Percentiles rank a stretch among this genome's conserved stretches.
Conservation (phyloP, 2,888 invertebrate species). For the Volucella inanis region DNA sequence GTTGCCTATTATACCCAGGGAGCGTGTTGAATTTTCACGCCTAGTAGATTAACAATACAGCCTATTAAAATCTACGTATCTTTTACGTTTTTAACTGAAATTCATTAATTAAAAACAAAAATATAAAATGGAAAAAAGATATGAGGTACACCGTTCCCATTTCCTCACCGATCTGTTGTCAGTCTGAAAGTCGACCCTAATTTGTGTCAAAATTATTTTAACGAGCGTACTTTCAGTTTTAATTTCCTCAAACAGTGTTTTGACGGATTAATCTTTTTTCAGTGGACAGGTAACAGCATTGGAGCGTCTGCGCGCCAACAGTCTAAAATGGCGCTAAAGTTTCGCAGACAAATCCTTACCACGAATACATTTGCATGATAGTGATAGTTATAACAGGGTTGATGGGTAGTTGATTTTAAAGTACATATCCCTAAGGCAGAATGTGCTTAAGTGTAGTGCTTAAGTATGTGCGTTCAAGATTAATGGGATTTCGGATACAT, state of each 20-base stretch:
- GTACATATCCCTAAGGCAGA: too few relatives aligned
- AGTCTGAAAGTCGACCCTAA: slow-evolving; percentile 44
- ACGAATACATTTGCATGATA: slow-evolving; percentile 48
- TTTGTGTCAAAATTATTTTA: slow-evolving; percentile 62
- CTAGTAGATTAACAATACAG: slow-evolving; percentile 43
- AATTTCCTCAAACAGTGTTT: slow-evolving; percentile 17
- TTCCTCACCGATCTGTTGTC: slow-evolving; percentile 9
- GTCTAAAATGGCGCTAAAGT: background rate
- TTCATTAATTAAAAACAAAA: slow-evolving; percentile 12
- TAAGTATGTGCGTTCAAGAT: too few relatives aligned
- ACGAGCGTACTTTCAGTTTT: slow-evolving; percentile 36
- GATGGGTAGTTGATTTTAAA: slow-evolving; percentile 8
- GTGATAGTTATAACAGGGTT: slow-evolving; percentile 12
- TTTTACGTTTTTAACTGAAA: slow-evolving; percentile 19
- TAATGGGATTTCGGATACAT: too few relatives aligned
- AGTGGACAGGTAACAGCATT: background rate
- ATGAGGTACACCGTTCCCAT: slow-evolving; percentile 6
- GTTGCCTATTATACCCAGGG: slow-evolving; percentile 21
- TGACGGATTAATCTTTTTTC: slow-evolving; percentile 16
- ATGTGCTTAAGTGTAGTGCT: too few relatives aligned
- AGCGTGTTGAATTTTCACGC: slow-evolving; percentile 64
- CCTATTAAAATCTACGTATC: slow-evolving; percentile 6
- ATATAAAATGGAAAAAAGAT: background rate
- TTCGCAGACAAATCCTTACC: slow-evolving; percentile 10
- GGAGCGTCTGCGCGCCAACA: too few relatives aligned